Percentiles rank a stretch among this genome's conserved stretches.
Conservation (phyloP, 2,113 vertebrate genomes). For the Gracilinanus agilis region DNA sequence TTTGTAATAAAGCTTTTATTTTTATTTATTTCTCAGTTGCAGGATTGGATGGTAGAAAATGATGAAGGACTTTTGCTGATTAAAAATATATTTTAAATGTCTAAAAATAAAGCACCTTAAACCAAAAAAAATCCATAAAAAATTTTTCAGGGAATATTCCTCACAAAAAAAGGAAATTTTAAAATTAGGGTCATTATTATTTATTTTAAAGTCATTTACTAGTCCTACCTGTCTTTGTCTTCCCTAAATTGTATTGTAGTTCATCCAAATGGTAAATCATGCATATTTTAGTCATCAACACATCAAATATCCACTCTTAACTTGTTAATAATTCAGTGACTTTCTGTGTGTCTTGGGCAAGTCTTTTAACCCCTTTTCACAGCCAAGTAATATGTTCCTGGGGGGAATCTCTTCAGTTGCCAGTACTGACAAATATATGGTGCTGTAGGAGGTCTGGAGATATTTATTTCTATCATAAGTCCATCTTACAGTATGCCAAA, state of each 20-base stretch:
- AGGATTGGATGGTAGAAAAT: neutral
- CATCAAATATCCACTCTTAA: neutral
- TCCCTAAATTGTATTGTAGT: neutral
- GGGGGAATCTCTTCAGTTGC: slow-evolving; percentile 7
- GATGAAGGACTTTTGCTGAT: neutral
- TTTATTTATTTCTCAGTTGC: neutral
- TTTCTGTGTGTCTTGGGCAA: slow-evolving; percentile 32
- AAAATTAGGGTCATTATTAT: neutral
- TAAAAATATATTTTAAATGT: neutral
- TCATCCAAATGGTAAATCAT: neutral
- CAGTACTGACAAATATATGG: slow-evolving; percentile 32
- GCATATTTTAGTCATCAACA: neutral
- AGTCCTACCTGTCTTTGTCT: slow-evolving; percentile 35
- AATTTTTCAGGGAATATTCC: neutral
- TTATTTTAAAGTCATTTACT: neutral
- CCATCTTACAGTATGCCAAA: neutral
- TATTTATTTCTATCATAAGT: neutral
- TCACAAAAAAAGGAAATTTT: neutral
- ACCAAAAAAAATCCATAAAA: neutral
- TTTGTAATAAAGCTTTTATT: neutral
- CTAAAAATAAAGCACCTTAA: neutral
- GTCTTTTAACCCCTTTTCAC: slow-evolving; percentile 47
- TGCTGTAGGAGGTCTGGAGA: neutral
- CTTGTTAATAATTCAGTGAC: slow-evolving; percentile 1
- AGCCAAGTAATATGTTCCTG: slow-evolving; percentile 5